Base-by-base conservation (phyloP, 2,888 invertebrate genomes). In the Drosophila prostipennis region DNA sequence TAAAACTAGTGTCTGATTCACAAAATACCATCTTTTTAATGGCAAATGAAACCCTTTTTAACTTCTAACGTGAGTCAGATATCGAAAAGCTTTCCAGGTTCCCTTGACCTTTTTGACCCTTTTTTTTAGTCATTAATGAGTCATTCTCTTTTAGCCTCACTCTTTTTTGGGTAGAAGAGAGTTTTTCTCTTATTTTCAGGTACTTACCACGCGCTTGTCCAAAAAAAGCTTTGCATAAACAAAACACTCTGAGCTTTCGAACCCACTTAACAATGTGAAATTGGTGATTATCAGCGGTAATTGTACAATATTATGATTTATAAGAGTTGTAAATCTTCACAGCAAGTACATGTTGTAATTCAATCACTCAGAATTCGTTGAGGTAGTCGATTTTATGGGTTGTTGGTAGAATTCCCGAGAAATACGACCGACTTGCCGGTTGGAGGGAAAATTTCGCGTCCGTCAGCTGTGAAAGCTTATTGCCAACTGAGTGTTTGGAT, bases 401-500 rank as follows among this genome's bases (percentile, higher is more conserved):
- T 36, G 40, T 45, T 14, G 32, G 13, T 13, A 16, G 10, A 16
- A 34, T 29, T 46, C 14, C 32, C 46, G 32, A 46, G 11, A 29
- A 13, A 8, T 10, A 0, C 19, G 3, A 14, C 16, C 19, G 42
- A 11, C 56, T 61, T 71, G 67, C 85, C 82, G 77, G 67, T 69
- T 67, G 67, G 72, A 37, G 46, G 16, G 65, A 40, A 32, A 34
- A 46, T 71, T 63, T 34, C 57, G 74, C 78, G 79, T 78, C 75
- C 68, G 71, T 51, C 78, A 82, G 77, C 86, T 82, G 73, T 75
- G 78, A 72, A 70, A 81, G 79, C 81, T 69, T 45, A 57, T n/a
- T 43, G 71, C 68, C 57, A 70, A 82, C 65, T 77, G 46, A 79
- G 71, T 16, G 26, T 34, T n/a, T 26, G 26, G 16, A 29, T 19